Base-by-base conservation (phyloP, 2,113 vertebrate genomes). In the Platysteira castanea region DNA sequence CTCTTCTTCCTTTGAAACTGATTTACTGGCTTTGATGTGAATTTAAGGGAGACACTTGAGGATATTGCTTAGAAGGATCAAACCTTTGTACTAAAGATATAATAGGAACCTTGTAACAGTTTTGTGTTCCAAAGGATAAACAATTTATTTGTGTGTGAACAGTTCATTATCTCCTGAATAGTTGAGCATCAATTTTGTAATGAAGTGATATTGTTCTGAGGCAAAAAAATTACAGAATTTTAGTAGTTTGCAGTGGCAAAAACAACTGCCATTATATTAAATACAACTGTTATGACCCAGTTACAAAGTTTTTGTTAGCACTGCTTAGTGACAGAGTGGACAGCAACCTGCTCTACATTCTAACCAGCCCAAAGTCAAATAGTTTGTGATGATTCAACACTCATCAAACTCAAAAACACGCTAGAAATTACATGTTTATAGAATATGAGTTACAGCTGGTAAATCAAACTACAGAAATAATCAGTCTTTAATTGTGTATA, bases 11-110 rank as follows among this genome's bases (percentile, higher is more conserved):
- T 96, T 97, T 97, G 96, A 96, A 97, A 95, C 20, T 26, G 30
- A 11, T 44, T 95, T 86, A 35, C 75, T 71, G 61, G 42, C 97
- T 98, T 98, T 98, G 97, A 97, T 98, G 89, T 96, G 46, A 70
- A 69, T 95, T 96, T 94, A 69, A 90, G 84, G 85, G 90, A 87
- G 81, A 67, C 8, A 24, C 61, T 93, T 14, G 57, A 87, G 85
- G 61, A 65, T 79, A 30, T 65, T 91, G 28, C 77, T n/a, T 52
- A 31, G n/a, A 89, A 41, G 27, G 46, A 37, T 52, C 52, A 59
- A 59, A 69, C 13, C 20, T 10, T 33, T 24, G 26, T 69, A 19
- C 27, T 44, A 5, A 74, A 74, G 54, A 59, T 86, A 64, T 1
- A 41, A 42, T 13, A 53, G 84, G 68, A 74, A 83, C 15, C 27